Evolutionary conservation across 1,140 invertebrate genomes (phyloP).

Genomic region (Agraylea sexmaculata): DNA sequence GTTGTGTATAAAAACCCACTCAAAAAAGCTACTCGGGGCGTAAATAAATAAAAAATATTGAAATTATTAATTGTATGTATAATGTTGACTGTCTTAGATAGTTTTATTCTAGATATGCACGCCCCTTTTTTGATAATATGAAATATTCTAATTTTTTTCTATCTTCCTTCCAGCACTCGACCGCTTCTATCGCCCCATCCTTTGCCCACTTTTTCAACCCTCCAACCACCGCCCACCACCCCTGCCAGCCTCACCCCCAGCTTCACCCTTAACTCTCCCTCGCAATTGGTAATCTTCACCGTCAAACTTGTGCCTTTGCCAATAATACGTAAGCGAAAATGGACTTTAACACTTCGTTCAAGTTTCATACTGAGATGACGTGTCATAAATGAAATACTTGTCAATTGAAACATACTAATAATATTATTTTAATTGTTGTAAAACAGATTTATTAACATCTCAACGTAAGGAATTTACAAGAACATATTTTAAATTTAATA

Average conservation of each 20-base stretch:
- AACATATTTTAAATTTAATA: no score
- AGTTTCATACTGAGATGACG: no score
- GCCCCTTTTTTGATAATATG: constrained; percentile 17
- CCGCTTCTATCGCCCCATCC: constrained; percentile 7
- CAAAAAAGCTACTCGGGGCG: no score
- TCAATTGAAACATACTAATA: no score
- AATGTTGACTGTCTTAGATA: no score
- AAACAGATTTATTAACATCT: no score
- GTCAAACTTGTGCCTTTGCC: not conserved
- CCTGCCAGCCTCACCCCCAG: not conserved
- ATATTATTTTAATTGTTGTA: no score
- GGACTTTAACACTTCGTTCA: not conserved
- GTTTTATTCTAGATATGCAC: not conserved
- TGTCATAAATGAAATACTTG: no score
- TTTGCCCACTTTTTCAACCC: constrained; percentile 8
- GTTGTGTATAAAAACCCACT: no score
- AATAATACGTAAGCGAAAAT: not conserved
- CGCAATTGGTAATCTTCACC: constrained; percentile 16
- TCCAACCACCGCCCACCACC: constrained; percentile 5
- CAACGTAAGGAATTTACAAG: no score
- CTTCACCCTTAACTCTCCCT: constrained; percentile 14
- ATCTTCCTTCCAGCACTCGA: constrained; percentile 9
- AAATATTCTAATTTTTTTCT: constrained; percentile 23
- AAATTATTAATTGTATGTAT: no score
- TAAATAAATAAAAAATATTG: no score